Conservation (phyloP, 2,113 vertebrate genomes). For the Mus musculus region DNA sequence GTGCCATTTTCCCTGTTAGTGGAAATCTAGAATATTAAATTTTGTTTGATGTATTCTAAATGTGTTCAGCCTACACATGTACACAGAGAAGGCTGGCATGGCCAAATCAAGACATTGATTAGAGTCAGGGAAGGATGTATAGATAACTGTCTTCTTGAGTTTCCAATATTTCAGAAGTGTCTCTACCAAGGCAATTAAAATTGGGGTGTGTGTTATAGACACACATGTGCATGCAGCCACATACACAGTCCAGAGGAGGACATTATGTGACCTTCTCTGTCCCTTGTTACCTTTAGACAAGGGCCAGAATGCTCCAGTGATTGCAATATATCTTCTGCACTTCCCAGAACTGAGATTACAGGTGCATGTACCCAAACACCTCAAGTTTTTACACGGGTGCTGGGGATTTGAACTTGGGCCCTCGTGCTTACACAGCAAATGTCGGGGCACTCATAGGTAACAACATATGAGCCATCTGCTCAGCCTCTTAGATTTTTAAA, state of each 20-base stretch:
- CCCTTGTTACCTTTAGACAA: background rate
- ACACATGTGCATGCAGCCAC: background rate
- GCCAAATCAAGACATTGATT: background rate
- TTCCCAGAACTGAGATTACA: background rate
- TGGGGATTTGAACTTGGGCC: background rate
- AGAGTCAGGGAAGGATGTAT: background rate
- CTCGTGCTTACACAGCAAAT: background rate
- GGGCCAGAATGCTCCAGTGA: background rate
- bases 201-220: background rate
- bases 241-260: background rate
- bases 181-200: background rate
- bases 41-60: constrained; percentile 17
- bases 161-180: background rate
- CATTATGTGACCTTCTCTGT: background rate
- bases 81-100: background rate
- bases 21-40: constrained; percentile 31
- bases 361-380: too few species aligned
- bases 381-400: background rate
- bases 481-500: background rate
- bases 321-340: too few species aligned
- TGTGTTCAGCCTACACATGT: background rate
- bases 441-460: background rate
- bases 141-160: background rate
- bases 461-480: background rate
- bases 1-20: background rate